These are phyloP conservation scores for Astropecten irregularis DNA, from an alignment of 53 echinoderm and acorn worm species.

Conservation along the genomic window DNA sequence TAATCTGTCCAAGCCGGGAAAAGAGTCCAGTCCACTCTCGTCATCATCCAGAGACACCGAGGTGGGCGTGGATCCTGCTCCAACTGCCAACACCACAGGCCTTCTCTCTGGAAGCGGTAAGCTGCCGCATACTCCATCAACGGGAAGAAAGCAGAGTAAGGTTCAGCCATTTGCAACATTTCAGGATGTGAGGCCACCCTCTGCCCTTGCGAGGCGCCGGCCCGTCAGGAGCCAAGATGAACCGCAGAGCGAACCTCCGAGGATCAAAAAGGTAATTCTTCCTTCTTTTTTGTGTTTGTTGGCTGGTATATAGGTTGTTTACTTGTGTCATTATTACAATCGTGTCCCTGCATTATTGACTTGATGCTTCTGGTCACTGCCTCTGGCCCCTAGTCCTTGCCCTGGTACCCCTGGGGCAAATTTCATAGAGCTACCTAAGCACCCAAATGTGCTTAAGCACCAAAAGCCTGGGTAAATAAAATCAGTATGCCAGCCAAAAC, in stretches of 20 bases:
- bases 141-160: not conserved
- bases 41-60: not conserved
- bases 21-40: not conserved
- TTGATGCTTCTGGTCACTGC: no score
- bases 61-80: not conserved
- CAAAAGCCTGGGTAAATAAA: no score
- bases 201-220: slow-evolving; percentile 38
- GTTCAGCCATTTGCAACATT: slow-evolving; percentile 68
- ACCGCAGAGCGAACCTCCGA: slow-evolving; percentile 52
- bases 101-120: not conserved
- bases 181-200: slow-evolving; percentile 57
- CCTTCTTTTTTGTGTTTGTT: no score
- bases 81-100: not conserved
- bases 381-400: no score
- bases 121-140: no score
- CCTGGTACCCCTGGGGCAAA: no score
- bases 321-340: no score
- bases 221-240: not conserved
- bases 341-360: no score
- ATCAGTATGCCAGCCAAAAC: no score
- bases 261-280: slow-evolving; percentile 45
- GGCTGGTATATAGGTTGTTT: no score
- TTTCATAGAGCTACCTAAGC: no score
- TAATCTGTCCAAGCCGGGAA: not conserved
- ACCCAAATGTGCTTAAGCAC: no score